Base-by-base conservation (phyloP, 2,797 vertebrate species). In the Gymnothorax reevesii region DNA sequence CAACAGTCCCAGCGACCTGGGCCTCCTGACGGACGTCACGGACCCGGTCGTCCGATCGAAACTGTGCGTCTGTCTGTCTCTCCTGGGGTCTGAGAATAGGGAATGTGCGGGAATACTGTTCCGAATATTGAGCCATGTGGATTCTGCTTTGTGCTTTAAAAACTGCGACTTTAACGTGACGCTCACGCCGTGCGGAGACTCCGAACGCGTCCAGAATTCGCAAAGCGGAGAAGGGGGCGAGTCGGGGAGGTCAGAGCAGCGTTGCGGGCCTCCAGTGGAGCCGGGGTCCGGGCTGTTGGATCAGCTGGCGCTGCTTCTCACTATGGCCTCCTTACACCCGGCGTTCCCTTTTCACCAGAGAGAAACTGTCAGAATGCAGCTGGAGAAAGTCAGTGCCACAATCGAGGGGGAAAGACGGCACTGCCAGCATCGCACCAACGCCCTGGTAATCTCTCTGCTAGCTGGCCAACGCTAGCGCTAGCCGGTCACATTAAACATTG, bases 341-440 rank as follows among this genome's bases (percentile, higher is more conserved):
- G 97, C 98, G 33, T 98, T 99, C 90, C 97, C 97, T 25, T 99
- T 99, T 90, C 98, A 98, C 92, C 98, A 99, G 89, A 95, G 97
- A 86, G 97, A 97, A 91, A 97, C 95, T 15, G 94, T 98, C 87
- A 91, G 97, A 75, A 95, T 93, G 62, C 96, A 97, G 87, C 94
- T 98, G 25, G 97, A 97, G 64, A 93, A 95, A 73, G 95, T 98
- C 54, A 94, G 97, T 92, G 89, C 95, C 0, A 52, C 88, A 33
- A 17, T 93, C 0, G 91, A 90, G n/a, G 93, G 93, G 86, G 92
- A 92, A 75, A 91, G 89, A 20, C 91, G 88, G 12, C 92, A 88
- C 0, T 88, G 77, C 83, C 90, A 84, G 60, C 88, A 84, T 0
- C 62, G 89, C 86, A 84, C 88, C 83, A 90, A 85, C 84, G 87